Percentiles rank a stretch among this genome's conserved stretches.
Conservation (phyloP, 1,140 invertebrate species). For the Helicoverpa armigera region DNA sequence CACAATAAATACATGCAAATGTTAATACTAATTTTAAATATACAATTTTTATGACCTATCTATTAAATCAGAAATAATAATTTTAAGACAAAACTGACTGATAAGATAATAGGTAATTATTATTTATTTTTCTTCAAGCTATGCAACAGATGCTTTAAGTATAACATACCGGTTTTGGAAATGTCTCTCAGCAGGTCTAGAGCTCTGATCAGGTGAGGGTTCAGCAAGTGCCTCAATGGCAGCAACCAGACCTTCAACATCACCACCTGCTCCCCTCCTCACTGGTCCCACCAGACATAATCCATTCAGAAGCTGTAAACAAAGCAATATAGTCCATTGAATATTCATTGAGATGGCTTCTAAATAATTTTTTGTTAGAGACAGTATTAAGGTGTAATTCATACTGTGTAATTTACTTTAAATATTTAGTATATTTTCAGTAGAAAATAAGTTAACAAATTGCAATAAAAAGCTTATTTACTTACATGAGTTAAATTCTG, state of each 20-base stretch:
- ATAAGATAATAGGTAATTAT: no score
- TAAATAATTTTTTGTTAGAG: no score
- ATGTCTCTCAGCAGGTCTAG: slow-evolving; percentile 85
- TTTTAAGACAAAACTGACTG: no score
- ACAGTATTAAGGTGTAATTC: no score
- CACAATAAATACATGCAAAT: no score
- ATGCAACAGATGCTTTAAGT: no score
- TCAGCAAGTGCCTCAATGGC: slow-evolving; percentile 95
- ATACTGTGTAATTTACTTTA: no score
- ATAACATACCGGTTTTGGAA: slow-evolving; percentile 88
- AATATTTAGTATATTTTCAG: no score
- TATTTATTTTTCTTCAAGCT: no score
- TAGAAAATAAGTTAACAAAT: no score
- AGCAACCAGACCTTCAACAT: slow-evolving; percentile 94
- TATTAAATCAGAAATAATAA: neutral
- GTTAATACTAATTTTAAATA: no score
- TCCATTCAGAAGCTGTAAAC: slow-evolving; percentile 73
- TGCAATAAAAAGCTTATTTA: slow-evolving; percentile 31
- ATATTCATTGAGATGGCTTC: no score
- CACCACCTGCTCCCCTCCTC: slow-evolving; percentile 82
- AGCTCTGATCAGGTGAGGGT: slow-evolving; percentile 89
- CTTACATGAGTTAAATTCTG: slow-evolving; percentile 94
- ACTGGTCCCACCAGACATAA: slow-evolving; percentile 77
- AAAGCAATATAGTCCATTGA: neutral
- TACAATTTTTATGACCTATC: neutral